Conservation (phyloP, 35 echinoderm and acorn worm genomes). For the Hemicentrotus pulcherrimus region DNA sequence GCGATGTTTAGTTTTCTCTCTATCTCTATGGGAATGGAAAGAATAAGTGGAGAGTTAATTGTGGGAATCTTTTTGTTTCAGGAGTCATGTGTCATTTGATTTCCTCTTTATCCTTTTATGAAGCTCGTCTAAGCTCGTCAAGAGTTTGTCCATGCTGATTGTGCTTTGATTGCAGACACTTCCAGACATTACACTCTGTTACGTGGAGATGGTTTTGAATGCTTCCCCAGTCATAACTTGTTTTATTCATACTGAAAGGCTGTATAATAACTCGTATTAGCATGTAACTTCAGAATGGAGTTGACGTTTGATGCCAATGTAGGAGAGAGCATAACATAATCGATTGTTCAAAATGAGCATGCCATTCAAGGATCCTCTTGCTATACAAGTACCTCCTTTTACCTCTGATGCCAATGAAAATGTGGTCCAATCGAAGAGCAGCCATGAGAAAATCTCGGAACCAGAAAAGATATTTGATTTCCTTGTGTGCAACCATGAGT, state of each 20-base stretch:
- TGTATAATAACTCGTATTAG: not conserved
- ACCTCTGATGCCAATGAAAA: slow-evolving; percentile 3
- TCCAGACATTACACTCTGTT: not conserved
- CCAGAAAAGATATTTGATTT: slow-evolving; percentile 12
- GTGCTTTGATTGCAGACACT: not conserved
- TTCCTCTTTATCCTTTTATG: not conserved
- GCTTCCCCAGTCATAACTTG: not conserved
- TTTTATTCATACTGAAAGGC: not conserved
- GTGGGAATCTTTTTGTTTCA: not conserved
- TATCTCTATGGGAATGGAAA: not conserved
- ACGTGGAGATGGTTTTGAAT: not conserved
- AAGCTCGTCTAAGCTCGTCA: not conserved
- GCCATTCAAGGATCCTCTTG: not conserved
- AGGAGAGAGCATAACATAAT: not conserved
- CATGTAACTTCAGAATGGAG: not conserved
- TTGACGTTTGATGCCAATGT: not conserved
- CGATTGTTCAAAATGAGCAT: not conserved
- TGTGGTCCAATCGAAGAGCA: not conserved
- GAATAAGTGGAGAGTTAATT: not conserved
- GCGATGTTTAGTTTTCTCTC: not conserved
- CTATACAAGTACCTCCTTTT: not conserved
- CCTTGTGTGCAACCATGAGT: not conserved
- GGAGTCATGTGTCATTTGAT: not conserved
- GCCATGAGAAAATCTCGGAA: not conserved
- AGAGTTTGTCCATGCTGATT: not conserved